phyloP scores from a whole-genome alignment of 2,888 invertebrate genomes.

The Crossocerus cetratus region DNA sequence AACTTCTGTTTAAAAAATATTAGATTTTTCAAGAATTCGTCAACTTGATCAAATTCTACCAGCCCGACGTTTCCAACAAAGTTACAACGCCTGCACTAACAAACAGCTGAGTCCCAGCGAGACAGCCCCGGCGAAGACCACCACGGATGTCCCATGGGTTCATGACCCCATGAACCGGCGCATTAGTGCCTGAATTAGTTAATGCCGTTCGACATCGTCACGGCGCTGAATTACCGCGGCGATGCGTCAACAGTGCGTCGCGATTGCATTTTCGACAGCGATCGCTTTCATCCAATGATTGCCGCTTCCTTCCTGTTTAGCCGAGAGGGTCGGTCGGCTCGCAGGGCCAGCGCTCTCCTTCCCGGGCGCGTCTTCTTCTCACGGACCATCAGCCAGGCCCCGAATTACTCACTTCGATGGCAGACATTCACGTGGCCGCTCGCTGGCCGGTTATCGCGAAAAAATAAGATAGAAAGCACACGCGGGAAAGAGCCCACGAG shows the following conservation, averaged over 20 bases:
- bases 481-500: conserved; percentile 17
- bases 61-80: too few relatives aligned
- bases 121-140: conserved; percentile 10
- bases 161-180: conserved; percentile 61
- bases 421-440: conserved; percentile 5
- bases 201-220: conserved; percentile 65
- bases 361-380: conserved; percentile 10
- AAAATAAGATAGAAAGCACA: conserved; percentile 16
- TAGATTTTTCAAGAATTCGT: too few relatives aligned
- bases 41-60: too few relatives aligned
- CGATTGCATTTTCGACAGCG: conserved; percentile 65
- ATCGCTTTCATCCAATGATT: conserved; percentile 63
- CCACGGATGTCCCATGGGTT: conserved; percentile 67
- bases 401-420: not conserved
- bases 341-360: not conserved
- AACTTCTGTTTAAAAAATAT: too few relatives aligned
- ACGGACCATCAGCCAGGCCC: conserved; percentile 12
- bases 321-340: conserved; percentile 7
- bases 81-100: too few relatives aligned
- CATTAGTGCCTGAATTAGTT: conserved; percentile 69
- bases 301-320: conserved; percentile 64
- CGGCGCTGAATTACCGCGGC: conserved; percentile 60
- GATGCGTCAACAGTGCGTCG: conserved; percentile 56
- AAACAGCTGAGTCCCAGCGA: too few relatives aligned
- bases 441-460: conserved; percentile 30